Base-by-base conservation (phyloP, 2,113 vertebrate genomes). In the Platysternon megacephalum region DNA sequence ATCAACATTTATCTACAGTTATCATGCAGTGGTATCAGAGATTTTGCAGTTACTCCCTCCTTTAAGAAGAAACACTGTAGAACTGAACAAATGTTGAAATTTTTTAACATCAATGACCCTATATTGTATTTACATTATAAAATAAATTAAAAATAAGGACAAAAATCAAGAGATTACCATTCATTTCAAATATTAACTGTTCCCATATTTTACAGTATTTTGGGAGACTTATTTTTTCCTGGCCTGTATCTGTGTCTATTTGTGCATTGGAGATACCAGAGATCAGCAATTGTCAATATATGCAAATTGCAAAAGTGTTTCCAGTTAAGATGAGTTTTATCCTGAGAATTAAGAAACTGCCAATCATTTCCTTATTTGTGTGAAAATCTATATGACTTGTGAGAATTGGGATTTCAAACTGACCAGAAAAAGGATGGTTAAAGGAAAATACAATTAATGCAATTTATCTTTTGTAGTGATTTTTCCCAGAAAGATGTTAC, bases 71-170 rank as follows among this genome's bases (percentile, higher is more conserved):
- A 81, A 52, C n/a, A 55, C 32, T 10, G 3, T 65, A 79, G 88
- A 42, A 29, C 1, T 39, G 88, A 74, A 81, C 0, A 0, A 56
- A 79, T 48, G 4, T 1, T 1, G 51, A 19, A 78, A 7, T 16
- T 28, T 78, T 39, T 44, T 0, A 83, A 51, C 39, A 74, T 1
- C 2, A 79, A 1, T 13, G 12, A 80, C 11, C 52, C 1, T 26
- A 1, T 87, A 35, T 85, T 90, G 10, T 48, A 86, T 68, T 86
- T 89, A 4, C 39, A 6, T 58, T 42, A 29, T 9, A 95, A 48
- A 10, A 81, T 42, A 86, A 81, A 86, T 13, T 12, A 28, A 82
- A 89, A 95, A 85, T 80, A 58, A 92, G 4, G 5, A 42, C 9
- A 74, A 42, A 4, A 2, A 93, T 89, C 16, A 79, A 91, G 28